Base-by-base conservation (phyloP, 2,888 invertebrate species). In the Willowsia nigromaculata region DNA sequence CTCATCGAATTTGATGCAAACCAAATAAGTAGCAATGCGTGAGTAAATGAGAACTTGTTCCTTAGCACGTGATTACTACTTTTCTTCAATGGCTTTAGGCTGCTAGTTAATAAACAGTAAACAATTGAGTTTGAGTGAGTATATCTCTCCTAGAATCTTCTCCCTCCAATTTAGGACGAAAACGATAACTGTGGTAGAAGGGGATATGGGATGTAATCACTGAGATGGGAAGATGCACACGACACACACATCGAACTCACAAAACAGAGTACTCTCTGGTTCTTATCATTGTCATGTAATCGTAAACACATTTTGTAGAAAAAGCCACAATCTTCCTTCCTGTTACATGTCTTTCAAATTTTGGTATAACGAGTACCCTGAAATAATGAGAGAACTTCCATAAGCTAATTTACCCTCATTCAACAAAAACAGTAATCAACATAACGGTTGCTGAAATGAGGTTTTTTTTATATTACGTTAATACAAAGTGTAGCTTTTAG, bases 261-360 rank as follows among this genome's bases (percentile, higher is more conserved):
- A 84, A 25, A 25, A 22, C 33, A 84, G n/a, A 25, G 13, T 22
- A 25, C 53, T 22, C 78, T 71, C 80, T 86, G 80, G 80, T 80
- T 86, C 86, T 81, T 81, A 86, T 86, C 86, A 78, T 80, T 86
- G 86, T 86, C 86, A 71, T 80, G 71, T 56, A 78, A 80, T 86
- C 85, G 80, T 86, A 86, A 86, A 86, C 80, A 86, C 40, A 86
- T 68, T 78, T 74, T 74, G 27, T 37, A 78, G 33, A 43, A 56
- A 56, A 15, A 71, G 74, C 84, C 84, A 74, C 84, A 84, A 53
- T 40, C 74, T 74, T 84, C 71, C 53, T 50, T 81, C 56, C 81
- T 71, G 65, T 18, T 43, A 37, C 18, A 33, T 68, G 22, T 56
- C 83, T 68, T 53, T 83, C 43, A 62, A 22, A 81, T 25, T 37